A percentile compares a stretch with the other conserved stretches of the same genome.
Conservation (phyloP, 2,797 vertebrate genomes). For the Bradypus variegatus region DNA sequence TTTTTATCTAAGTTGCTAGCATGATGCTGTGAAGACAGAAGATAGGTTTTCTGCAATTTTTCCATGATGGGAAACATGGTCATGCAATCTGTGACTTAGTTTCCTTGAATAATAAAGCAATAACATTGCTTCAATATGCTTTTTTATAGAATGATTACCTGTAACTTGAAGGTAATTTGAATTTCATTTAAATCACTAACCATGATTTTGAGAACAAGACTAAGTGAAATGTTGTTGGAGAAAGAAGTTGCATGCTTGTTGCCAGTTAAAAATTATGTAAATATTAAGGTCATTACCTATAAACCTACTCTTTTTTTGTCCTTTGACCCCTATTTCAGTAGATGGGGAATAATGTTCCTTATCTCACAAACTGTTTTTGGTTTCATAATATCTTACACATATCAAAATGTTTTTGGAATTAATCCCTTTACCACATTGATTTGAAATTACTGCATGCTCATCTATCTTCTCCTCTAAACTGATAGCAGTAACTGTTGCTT, state of each 20-base stretch:
- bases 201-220: background rate
- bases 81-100: background rate
- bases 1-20: background rate
- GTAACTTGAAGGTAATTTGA: background rate
- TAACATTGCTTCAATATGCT: background rate
- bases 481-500: background rate
- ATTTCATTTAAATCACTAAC: background rate
- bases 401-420: background rate
- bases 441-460: background rate
- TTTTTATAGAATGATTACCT: background rate
- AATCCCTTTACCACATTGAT: too few species aligned
- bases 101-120: background rate
- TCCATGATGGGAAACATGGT: accelerated
- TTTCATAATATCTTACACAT: background rate
- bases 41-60: background rate
- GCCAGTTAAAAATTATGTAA: background rate
- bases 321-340: background rate
- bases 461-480: background rate
- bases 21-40: background rate
- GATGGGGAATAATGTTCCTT: background rate
- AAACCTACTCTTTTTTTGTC: background rate
- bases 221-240: background rate
- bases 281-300: background rate
- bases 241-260: background rate
- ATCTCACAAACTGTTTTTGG: background rate